Evolutionary conservation across 2,797 vertebrate species (phyloP), one percentile per base, ranked within the genome.

Genomic region (Macropus fuliginosus): DNA sequence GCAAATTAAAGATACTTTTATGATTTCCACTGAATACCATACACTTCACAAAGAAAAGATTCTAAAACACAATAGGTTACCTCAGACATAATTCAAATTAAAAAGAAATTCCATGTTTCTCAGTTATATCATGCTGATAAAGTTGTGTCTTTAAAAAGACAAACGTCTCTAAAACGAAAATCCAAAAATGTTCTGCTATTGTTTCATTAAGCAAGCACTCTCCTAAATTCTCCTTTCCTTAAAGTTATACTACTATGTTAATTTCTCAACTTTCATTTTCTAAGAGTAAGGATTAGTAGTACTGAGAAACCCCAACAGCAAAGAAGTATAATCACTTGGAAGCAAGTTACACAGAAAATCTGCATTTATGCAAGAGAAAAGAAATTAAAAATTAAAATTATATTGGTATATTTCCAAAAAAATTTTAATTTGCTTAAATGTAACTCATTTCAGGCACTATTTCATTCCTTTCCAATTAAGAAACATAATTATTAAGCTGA

Each of bases 1-100:
- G 97, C 96, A 98, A 98, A 98, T 6, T 54, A 54, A 87, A 87
- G 5, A 28, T 1, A 93, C 95, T 97, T 95, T 93, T 98, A 97
- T 54, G 14, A n/a, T 87, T 92, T 90, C 92, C 93, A 93, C 74
- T 55, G 0, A 40, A 40, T 31, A 29, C 24, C 8, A 11, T 10
- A 55, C 24, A 31, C 9, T 87, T 92, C 52, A 96, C 96, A 98
- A 97, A 96, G 97, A 97, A 97, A 96, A 98, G 91, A 98, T 96
- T 96, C 92, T 96, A 93, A 97, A 40, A 97, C 93, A 97, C 93
- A 97, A 97, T 94, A 91, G 96, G 92, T 91, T 27, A 92, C n/a
- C 94, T 98, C 92, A 96, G 92, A 87, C 62, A 54, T 50, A 59
- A 93, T 16, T 0, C 50, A 95, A 93, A 90, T 93, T 87, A 93